These are phyloP conservation scores for Palythoa grandiflora DNA, from an alignment of 92 coral and sea anemone genomes.

Conservation along the genomic window DNA sequence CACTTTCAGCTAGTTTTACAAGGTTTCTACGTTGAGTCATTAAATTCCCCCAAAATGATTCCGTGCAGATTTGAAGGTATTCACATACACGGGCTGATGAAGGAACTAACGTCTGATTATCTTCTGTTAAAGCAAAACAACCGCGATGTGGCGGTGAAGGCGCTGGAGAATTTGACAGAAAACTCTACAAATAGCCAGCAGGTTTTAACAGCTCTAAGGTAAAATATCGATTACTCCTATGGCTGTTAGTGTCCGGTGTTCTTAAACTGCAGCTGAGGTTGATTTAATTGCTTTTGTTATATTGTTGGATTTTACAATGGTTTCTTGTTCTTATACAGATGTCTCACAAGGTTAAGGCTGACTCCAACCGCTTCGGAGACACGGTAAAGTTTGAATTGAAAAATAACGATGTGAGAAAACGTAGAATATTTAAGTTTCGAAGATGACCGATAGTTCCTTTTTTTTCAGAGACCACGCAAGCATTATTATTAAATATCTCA, in stretches of 20 bases:
- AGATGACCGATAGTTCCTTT: not conserved
- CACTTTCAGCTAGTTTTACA: too few relatives aligned
- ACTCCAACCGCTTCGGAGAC: slow-evolving; percentile 34
- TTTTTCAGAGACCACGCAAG: slow-evolving; percentile 75
- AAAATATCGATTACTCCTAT: not conserved
- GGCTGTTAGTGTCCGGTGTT: not conserved
- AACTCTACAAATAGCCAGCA: slow-evolving; percentile 80
- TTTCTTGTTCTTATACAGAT: not conserved
- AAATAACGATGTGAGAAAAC: not conserved
- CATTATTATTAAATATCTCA: slow-evolving; percentile 79
- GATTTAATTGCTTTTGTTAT: not conserved
- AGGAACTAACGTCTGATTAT: not conserved
- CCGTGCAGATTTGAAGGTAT: too few relatives aligned
- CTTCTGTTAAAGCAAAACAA: slow-evolving; percentile 75
- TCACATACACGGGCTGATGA: too few relatives aligned
- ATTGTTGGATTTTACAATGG: not conserved
- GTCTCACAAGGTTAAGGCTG: slow-evolving; percentile 32
- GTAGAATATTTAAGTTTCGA: not conserved
- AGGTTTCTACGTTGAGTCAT: too few relatives aligned
- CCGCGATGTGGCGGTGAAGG: slow-evolving; percentile 88
- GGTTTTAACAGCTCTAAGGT: slow-evolving; percentile 94
- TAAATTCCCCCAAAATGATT: too few relatives aligned
- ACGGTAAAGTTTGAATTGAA: slow-evolving; percentile 1
- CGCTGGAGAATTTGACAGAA: slow-evolving; percentile 87
- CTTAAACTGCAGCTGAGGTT: not conserved